phyloP scores from a whole-genome alignment of 2,888 invertebrate species.

The Ophioninae sp. region DNA sequence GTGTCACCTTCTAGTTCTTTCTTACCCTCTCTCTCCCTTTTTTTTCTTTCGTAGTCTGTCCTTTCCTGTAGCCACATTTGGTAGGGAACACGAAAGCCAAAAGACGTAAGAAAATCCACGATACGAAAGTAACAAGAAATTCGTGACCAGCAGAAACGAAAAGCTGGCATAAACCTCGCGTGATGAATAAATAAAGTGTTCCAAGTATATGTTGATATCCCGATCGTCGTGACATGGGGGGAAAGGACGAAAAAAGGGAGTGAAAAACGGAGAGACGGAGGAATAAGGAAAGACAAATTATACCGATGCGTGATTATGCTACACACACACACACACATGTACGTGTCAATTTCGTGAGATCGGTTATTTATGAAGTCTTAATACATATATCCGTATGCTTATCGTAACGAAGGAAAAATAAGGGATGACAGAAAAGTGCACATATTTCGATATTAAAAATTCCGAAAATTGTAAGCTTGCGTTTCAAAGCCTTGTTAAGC shows the following conservation, averaged over 20 bases:
- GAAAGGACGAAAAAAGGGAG: not conserved
- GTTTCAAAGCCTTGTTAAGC: too few relatives aligned
- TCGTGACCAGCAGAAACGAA: constrained; percentile 38
- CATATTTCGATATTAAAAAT: too few relatives aligned
- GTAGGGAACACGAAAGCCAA: constrained; percentile 15
- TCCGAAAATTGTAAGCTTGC: too few relatives aligned
- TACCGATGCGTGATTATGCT: not conserved
- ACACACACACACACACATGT: not conserved
- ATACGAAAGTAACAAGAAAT: constrained; percentile 35
- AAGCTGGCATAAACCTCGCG: constrained; percentile 53
- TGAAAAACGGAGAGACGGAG: not conserved
- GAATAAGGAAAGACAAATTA: not conserved
- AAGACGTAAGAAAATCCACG: constrained; percentile 14
- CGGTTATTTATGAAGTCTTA: constrained; percentile 53
- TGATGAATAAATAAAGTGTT: constrained; percentile 59
- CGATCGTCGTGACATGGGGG: not conserved
- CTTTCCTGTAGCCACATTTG: not conserved
- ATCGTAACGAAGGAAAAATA: too few relatives aligned
- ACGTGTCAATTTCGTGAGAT: constrained; percentile 36
- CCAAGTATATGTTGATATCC: constrained; percentile 23
- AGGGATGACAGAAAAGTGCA: too few relatives aligned
- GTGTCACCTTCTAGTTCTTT: constrained; percentile 1
- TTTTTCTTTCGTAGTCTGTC: not conserved
- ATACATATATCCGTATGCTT: too few relatives aligned
- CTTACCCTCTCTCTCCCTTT: not conserved